A percentile compares a stretch with the other conserved stretches of the same genome.
phyloP scores from a whole-genome alignment of 2,797 vertebrate genomes.

The Eulemur coronatus region DNA sequence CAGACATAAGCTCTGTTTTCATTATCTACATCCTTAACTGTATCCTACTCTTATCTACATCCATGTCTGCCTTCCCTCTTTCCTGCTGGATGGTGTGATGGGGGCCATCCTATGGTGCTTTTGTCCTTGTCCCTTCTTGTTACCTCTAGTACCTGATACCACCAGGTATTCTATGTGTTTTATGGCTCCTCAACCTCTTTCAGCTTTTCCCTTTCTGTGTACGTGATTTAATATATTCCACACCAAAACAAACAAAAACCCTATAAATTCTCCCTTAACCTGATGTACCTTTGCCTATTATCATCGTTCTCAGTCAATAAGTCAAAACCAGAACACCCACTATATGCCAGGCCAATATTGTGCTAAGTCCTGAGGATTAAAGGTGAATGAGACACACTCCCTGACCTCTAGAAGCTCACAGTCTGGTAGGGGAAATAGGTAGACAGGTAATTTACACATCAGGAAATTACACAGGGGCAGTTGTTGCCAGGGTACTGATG shows the following conservation, averaged over 20 bases:
- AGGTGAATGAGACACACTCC: not conserved
- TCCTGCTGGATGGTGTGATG: not conserved
- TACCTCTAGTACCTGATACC: not conserved
- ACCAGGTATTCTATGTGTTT: not conserved
- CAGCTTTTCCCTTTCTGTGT: slow-evolving; percentile 13
- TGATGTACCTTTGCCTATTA: not conserved
- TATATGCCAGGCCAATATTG: not conserved
- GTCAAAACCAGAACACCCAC: slow-evolving; percentile 18
- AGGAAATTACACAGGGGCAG: not conserved
- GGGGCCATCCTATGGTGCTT: not conserved
- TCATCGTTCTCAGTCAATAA: not conserved
- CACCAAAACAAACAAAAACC: not conserved
- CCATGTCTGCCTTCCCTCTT: not conserved
- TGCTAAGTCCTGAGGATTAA: not conserved
- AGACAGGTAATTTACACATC: not conserved
- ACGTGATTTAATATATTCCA: not conserved
- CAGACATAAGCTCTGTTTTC: slow-evolving; percentile 27
- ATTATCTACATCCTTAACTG: not conserved
- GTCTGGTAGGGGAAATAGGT: not conserved
- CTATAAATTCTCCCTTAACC: not conserved
- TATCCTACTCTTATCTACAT: not conserved
- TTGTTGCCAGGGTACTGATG: not conserved
- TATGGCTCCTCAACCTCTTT: not conserved
- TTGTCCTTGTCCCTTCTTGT: not conserved
- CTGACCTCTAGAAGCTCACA: not conserved